phyloP scores from a whole-genome alignment of 1,140 invertebrate genomes.

The Drosophila funebris region DNA sequence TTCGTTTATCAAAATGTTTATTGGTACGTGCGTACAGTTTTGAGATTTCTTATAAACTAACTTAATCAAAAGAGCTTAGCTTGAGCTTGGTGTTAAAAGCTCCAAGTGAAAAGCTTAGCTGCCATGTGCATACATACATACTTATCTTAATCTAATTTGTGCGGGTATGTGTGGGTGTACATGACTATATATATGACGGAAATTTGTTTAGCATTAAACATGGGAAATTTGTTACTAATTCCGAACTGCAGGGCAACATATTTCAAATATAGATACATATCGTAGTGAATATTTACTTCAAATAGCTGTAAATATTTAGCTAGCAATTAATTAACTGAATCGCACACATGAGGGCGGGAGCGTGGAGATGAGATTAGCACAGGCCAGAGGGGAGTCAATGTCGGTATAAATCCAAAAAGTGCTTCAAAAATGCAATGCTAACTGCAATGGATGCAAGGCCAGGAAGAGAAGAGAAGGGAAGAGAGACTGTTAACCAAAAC shows the following conservation, averaged over 20 bases:
- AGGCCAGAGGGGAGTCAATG: constrained; percentile 4
- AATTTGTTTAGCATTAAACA: not conserved
- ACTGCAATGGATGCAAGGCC: constrained; percentile 6
- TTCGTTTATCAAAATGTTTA: too few relatives aligned
- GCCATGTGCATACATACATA: too few relatives aligned
- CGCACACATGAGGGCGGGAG: not conserved
- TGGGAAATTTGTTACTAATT: constrained; percentile 8
- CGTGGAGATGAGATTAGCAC: not conserved
- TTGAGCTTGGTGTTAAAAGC: too few relatives aligned
- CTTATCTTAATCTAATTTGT: too few relatives aligned
- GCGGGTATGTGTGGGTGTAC: too few relatives aligned
- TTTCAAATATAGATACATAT: not conserved
- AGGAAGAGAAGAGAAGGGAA: not conserved
- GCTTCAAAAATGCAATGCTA: constrained; percentile 53
- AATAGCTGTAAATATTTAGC: constrained; percentile 16
- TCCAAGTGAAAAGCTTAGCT: too few relatives aligned
- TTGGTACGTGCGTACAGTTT: too few relatives aligned
- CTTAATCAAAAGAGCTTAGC: too few relatives aligned
- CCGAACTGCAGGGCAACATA: not conserved
- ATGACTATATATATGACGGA: not conserved
- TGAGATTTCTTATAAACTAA: too few relatives aligned
- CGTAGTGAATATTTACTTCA: not conserved
- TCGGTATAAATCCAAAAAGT: constrained; percentile 52
- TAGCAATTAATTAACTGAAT: constrained; percentile 38
- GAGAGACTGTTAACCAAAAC: not conserved